Evolutionary conservation across 2,797 vertebrate species (phyloP), one percentile per base, ranked within the genome.

Genomic region (Kryptolebias ocellatus): DNA sequence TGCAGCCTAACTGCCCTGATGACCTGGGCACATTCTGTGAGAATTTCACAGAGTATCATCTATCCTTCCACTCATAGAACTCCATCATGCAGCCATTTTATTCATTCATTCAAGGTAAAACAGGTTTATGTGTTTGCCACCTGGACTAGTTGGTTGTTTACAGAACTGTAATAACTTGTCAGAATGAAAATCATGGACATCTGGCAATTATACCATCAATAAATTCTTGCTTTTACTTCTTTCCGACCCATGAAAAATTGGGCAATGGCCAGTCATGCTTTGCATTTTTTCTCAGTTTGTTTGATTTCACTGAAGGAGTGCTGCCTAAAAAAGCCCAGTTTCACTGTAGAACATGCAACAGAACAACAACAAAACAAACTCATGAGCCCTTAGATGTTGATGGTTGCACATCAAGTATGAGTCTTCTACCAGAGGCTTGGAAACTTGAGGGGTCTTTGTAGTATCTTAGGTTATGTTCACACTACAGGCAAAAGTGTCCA

Each of bases 1-100:
- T 71, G 5, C 37, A 60, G 67, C 71, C 60, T 63, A 7, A 2
- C 67, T 51, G 68, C 68, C 74, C 83, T 15, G 50, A 31, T 79
- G 81, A 84, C 85, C 76, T 28, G 34, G 42, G 68, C 37, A 3
- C 15, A 61, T 65, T 72, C 51, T 42, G 34, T 62, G 58, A 54
- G 46, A 53, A 49, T 83, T 79, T 67, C 81, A 70, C 37, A 1
- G 60, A 27, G 70, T 47, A 53, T 34, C 61, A 52, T 50, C 69
- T 37, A 62, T 72, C 74, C 67, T 61, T 79, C 62, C 60, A 29
- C 28, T 17, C 4, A 15, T 60, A 65, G 65, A 76, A 75, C 49
- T 64, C 66, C 46, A 59, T 81, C 65, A 52, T 64, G 39, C 52
- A 63, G 60, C 47, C 10, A 17, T 31, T 76, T 12, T 2, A 3